phyloP scores from a whole-genome alignment of 2,113 vertebrate genomes.

The Ariopsis seemanni region DNA sequence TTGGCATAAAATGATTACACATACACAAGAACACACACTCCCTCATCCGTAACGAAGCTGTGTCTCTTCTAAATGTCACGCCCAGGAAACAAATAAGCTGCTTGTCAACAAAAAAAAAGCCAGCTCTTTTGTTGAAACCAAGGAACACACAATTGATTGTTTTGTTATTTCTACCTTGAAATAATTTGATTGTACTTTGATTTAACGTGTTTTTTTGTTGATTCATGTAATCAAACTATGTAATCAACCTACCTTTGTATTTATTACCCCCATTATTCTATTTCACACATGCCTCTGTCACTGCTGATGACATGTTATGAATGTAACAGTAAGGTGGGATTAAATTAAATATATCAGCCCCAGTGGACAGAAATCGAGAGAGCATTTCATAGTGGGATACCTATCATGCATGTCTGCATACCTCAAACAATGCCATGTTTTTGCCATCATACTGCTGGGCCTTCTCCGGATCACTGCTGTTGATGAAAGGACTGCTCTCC shows the following conservation, averaged over 20 bases:
- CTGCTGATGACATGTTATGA: neutral
- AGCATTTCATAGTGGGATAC: neutral
- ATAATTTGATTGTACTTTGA: neutral
- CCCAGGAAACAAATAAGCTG: neutral
- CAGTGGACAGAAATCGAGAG: neutral
- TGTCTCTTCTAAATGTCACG: neutral
- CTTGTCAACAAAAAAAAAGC: neutral
- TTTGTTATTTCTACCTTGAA: neutral
- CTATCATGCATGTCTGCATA: constrained; percentile 56
- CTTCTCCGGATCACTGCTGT: constrained; percentile 93
- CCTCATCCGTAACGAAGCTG: neutral
- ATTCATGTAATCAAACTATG: too few species aligned
- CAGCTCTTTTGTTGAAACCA: neutral
- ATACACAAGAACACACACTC: neutral
- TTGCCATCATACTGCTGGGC: constrained; percentile 93
- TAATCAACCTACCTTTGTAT: neutral
- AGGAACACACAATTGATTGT: neutral
- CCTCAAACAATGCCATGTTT: constrained; percentile 98
- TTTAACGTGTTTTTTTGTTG: neutral
- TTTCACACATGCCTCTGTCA: neutral
- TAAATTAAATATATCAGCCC: neutral
- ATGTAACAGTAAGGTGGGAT: neutral
- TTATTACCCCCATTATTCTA: neutral
- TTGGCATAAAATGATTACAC: neutral
- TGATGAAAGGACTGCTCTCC: constrained; percentile 98